Evolutionary conservation across 2,113 vertebrate genomes (phyloP).

Genomic region (Megalops atlanticus): DNA sequence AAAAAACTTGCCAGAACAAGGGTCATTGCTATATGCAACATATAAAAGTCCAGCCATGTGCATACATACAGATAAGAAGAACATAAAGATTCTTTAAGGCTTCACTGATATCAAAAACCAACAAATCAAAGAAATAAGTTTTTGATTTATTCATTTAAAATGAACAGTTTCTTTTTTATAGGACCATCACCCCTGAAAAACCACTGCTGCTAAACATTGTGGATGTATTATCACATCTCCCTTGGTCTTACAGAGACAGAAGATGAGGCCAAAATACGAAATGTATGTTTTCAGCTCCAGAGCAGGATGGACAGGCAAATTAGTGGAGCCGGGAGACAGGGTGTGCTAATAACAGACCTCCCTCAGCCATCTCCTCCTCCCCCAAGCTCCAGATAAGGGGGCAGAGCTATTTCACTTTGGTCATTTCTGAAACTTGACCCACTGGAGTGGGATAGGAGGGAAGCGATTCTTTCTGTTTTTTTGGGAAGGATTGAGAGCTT

Average conservation of each 20-base stretch:
- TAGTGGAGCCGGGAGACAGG: constrained; percentile 42
- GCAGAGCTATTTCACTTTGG: constrained; percentile 58
- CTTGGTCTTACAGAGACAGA: neutral
- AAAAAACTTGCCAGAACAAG: no score
- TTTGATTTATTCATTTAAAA: no score
- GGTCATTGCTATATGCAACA: no score
- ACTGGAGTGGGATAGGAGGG: constrained; percentile 51
- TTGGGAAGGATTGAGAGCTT: constrained; percentile 37
- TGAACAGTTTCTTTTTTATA: no score
- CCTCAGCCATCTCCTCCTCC: constrained; percentile 46
- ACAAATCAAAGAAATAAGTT: no score
- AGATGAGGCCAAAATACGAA: neutral
- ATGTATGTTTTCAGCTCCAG: neutral
- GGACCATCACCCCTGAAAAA: no score
- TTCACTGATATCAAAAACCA: no score
- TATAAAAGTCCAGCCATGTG: no score
- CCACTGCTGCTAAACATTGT: no score
- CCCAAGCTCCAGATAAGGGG: constrained; percentile 66
- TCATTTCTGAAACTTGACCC: constrained; percentile 65
- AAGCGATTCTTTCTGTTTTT: constrained; percentile 30
- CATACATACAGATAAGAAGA: no score
- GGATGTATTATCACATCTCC: no score
- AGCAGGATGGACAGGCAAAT: constrained; percentile 13
- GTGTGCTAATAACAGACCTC: constrained; percentile 59
- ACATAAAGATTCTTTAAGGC: no score